These are phyloP conservation scores for Drosophila orosa DNA, from an alignment of 1,140 invertebrate genomes.

Conservation along the genomic window DNA sequence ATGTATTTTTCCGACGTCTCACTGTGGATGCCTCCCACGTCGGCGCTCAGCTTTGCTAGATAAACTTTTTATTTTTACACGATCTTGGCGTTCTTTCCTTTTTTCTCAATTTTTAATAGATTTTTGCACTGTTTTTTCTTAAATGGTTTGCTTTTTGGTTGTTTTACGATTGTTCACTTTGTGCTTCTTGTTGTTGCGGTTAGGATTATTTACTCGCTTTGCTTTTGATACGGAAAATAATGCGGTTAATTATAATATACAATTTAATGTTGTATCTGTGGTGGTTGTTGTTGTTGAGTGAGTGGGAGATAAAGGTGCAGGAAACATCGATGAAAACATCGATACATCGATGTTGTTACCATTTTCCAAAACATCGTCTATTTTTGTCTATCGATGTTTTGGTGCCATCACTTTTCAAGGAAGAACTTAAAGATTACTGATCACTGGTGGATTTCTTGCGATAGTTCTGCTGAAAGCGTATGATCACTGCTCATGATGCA, in stretches of 20 bases:
- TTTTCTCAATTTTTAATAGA: constrained; percentile 10
- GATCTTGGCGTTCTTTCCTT: constrained; percentile 29
- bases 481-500: too few species aligned
- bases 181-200: constrained; percentile 37
- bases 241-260: constrained; percentile 47
- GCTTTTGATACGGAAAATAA: constrained; percentile 57
- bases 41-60: constrained; percentile 34
- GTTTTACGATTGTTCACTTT: constrained; percentile 59
- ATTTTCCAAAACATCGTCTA: too few species aligned
- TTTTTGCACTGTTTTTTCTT: constrained; percentile 41
- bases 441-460: too few species aligned
- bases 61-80: constrained; percentile 43
- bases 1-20: constrained; percentile 21
- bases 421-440: too few species aligned
- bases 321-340: too few species aligned
- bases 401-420: too few species aligned
- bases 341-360: too few species aligned
- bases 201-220: constrained; percentile 22
- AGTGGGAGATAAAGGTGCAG: too few species aligned
- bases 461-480: too few species aligned
- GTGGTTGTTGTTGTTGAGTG: constrained; percentile 41
- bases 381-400: too few species aligned
- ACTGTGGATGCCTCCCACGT: constrained; percentile 37
- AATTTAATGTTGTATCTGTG: constrained; percentile 36
- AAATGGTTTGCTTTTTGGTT: constrained; percentile 38